Evolutionary conservation across 2,888 invertebrate species (phyloP), one percentile per base, ranked within the genome.

Genomic region (Perizoma flavofasciatum): DNA sequence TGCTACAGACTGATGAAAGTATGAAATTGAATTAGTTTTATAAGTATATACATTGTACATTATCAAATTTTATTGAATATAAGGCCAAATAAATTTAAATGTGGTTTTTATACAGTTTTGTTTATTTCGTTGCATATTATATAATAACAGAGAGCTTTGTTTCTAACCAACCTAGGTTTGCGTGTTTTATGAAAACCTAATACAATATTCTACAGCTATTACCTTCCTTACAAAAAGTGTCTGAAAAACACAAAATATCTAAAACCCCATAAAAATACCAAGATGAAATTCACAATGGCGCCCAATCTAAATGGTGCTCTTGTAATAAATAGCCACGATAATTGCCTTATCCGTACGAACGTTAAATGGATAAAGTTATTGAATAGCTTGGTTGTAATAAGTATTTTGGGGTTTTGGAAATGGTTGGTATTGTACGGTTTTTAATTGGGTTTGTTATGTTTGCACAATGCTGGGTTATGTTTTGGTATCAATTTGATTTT

Each of bases 271-370:
- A 55, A 49, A 64, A 61, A 61, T 60, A 59, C 58, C 61, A 65
- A 69, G 67, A 67, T 66, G 61, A 61, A 68, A 71, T 65, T 65
- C 66, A 70, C 67, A 68, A 61, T 63, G 50, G 59, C 46, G 37
- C 34, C 44, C 47, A 45, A 56, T 65, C 55, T 62, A 62, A 67
- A 63, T 56, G 66, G 69, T 59, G 47, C 47, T 67, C 60, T 71
- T 70, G 65, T 74, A 73, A 77, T 75, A 75, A 79, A 82, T 79
- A 72, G 70, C 59, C 63, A 71, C 67, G 73, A 80, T 82, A 81
- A 82, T 81, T 79, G 77, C 74, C 72, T 72, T 77, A 75, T 75
- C 71, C 71, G 68, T 69, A 71, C 64, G 72, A 64, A 65, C 61
- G 55, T 49, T 56, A 60, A 68, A 65, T 56, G 63, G 61, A 58